phyloP scores from a whole-genome alignment of 2,797 vertebrate genomes.

The Myotis myotis region DNA sequence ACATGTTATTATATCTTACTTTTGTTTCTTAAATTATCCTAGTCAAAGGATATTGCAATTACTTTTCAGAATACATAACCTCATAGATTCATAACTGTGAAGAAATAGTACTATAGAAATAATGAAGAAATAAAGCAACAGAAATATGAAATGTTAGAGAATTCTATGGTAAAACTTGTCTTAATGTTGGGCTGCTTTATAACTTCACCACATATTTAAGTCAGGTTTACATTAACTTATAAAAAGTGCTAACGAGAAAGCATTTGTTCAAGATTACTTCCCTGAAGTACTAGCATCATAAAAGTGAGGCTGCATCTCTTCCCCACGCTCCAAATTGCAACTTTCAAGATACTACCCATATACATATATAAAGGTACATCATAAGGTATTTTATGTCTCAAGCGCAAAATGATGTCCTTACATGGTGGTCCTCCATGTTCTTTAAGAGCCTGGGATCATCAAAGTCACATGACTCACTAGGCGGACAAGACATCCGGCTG shows the following conservation, averaged over 20 bases:
- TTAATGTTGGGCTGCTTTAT: background rate
- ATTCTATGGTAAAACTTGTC: background rate
- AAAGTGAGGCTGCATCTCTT: background rate
- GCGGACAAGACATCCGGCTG: conserved; percentile 92
- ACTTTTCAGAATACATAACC: background rate
- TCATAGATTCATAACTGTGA: background rate
- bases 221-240: background rate
- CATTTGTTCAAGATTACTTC: background rate
- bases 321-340: background rate
- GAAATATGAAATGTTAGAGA: conserved; percentile 1
- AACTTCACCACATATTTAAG: background rate
- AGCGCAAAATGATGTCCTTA: conserved; percentile 81
- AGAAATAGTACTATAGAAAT: background rate
- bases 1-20: background rate
- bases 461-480: conserved; percentile 94
- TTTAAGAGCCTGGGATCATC: conserved; percentile 95
- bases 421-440: conserved; percentile 95
- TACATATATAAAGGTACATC: background rate
- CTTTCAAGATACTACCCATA: background rate
- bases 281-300: background rate
- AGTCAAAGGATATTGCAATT: background rate
- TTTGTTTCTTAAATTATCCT: background rate
- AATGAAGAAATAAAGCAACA: background rate
- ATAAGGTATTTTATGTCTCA: background rate
- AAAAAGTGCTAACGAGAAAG: background rate